These are phyloP conservation scores for Parauchenoglanis punctatus DNA, from an alignment of 2,797 vertebrate genomes.

Conservation along the genomic window DNA sequence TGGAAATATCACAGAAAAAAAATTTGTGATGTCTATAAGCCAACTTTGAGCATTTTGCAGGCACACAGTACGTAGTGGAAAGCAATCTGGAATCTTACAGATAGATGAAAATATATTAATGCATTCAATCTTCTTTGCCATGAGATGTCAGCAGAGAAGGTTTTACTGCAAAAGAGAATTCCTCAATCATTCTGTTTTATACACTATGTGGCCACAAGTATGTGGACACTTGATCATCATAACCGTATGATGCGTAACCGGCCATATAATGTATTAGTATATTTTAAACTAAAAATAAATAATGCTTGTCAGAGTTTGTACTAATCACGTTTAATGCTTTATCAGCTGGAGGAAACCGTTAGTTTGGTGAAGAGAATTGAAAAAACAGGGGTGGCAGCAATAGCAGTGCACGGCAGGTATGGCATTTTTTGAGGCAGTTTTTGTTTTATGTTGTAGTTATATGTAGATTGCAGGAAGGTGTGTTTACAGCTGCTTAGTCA, in stretches of 20 bases:
- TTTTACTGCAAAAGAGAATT: neutral
- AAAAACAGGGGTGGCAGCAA: constrained; percentile 87
- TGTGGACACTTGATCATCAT: neutral
- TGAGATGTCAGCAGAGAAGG: neutral
- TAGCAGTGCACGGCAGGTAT: constrained; percentile 96
- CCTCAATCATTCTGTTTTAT: neutral
- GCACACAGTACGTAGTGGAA: too few relatives aligned
- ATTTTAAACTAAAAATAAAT: neutral
- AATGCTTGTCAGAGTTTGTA: neutral
- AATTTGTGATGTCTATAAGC: neutral
- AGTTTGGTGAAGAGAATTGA: constrained; percentile 87
- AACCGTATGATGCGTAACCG: too few relatives aligned
- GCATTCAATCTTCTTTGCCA: neutral
- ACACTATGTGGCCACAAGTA: neutral
- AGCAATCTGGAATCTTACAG: neutral
- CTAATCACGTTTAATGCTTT: neutral
- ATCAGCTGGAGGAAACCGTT: constrained; percentile 88
- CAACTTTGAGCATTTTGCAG: neutral
- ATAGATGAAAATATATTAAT: neutral
- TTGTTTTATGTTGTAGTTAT: neutral
- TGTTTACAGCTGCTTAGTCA: neutral
- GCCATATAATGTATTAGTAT: neutral
- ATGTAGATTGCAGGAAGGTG: neutral
- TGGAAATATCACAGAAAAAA: neutral
- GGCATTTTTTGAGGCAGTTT: neutral